Percentiles rank a stretch among this genome's conserved stretches.
phyloP scores from a whole-genome alignment of 2,888 invertebrate species.

The Cantharis nigra region DNA sequence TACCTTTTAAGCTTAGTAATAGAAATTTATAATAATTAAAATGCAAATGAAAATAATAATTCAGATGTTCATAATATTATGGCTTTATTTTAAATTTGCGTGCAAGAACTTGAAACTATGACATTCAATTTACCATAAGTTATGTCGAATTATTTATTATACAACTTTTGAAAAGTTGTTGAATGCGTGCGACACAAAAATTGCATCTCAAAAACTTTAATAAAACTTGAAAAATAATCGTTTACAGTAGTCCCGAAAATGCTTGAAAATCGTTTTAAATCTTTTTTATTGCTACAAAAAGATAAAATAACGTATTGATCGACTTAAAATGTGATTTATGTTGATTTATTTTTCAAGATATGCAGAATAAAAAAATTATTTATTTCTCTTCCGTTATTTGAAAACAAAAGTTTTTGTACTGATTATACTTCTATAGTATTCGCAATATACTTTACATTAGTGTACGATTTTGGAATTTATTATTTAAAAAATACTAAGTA shows the following conservation, averaged over 20 bases:
- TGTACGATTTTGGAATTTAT: neutral
- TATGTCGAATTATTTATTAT: constrained; percentile 39
- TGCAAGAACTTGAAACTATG: constrained; percentile 31
- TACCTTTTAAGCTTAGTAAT: neutral
- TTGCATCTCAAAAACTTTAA: constrained; percentile 31
- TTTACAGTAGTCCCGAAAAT: constrained; percentile 23
- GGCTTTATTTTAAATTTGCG: constrained; percentile 26
- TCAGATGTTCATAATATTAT: constrained; percentile 22
- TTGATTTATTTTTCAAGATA: constrained; percentile 28
- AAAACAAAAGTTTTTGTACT: constrained; percentile 27
- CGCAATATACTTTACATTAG: neutral
- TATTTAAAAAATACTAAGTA: neutral
- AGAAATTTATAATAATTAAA: constrained; percentile 17
- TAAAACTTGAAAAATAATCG: constrained; percentile 34
- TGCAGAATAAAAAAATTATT: constrained; percentile 30
- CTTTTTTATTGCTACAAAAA: neutral
- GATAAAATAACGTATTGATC: constrained; percentile 10
- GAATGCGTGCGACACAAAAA: constrained; percentile 39
- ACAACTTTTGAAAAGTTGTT: constrained; percentile 35
- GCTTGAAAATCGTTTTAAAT: neutral
- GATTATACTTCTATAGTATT: neutral
- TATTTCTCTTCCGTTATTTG: constrained; percentile 29
- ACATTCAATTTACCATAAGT: constrained; percentile 44
- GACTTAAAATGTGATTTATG: constrained; percentile 14
- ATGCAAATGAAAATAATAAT: constrained; percentile 25